Evolutionary conservation across 2,888 invertebrate genomes (phyloP), one percentile per base, ranked within the genome.

Genomic region (Drosophila leonis): DNA sequence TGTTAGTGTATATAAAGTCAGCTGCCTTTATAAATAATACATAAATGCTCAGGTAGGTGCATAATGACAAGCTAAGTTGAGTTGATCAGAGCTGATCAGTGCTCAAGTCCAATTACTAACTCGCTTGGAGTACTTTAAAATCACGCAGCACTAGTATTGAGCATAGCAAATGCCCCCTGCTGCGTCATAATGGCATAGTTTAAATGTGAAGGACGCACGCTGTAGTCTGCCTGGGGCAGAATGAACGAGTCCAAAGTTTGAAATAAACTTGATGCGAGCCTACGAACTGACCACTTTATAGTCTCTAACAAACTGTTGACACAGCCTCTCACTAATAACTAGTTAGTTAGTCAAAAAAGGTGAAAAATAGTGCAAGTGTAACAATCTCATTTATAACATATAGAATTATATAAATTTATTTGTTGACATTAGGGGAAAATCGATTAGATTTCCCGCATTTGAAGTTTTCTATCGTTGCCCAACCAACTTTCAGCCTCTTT

Each of bases 181-280:
- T 10, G 52, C 52, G 29, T 35, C 51, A 51, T 24, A 51, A 51
- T 51, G 33, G 20, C 15, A 20, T 27, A 54, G 39, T 37, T 54
- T 27, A 54, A 54, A 54, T 54, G 54, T 54, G 54, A 54, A 54
- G 54, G 54, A 54, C 54, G 9, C n/a, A 5, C 37, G 2, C n/a
- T 18, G 10, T 24, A n/a, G n/a, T 54, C 20, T 54, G 51, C 20
- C 31, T 37, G 27, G 1, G 51, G 6, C n/a, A 13, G 54, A n/a
- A 24, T n/a, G 54, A 27, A 27, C 54, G 54, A 29, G 54, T 54
- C 37, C 37, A 54, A 37, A 37, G 37, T 37, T n/a, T 29, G n/a
- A 52, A 52, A 37, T 12, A 52, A 37, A 52, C 52, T n/a, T n/a
- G 52, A 39, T 27, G 20, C 18, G 15, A 27, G 37, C 27, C 52